Evolutionary conservation across 1,140 invertebrate genomes (phyloP).

Genomic region (Potamilus streckersoni): DNA sequence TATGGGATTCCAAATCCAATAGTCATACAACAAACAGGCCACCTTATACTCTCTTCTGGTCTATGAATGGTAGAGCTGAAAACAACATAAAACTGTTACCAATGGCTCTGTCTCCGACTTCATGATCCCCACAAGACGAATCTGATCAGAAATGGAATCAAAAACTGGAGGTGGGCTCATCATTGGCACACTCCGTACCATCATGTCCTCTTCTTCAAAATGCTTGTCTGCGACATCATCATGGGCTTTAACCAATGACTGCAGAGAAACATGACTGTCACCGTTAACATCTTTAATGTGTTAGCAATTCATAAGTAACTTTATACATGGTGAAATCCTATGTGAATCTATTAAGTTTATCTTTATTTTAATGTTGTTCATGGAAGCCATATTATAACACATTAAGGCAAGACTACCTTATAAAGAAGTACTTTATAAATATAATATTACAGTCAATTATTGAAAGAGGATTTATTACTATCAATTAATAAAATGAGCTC

Average conservation of each 20-base stretch:
- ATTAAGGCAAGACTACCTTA: too few species aligned
- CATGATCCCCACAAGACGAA: conserved; percentile 96
- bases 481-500: too few species aligned
- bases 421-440: too few species aligned
- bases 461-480: too few species aligned
- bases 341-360: too few species aligned
- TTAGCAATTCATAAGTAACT: too few species aligned
- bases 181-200: conserved; percentile 65
- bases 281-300: too few species aligned
- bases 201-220: conserved; percentile 85
- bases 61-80: background rate
- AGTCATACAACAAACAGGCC: background rate
- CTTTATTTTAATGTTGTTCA: too few species aligned
- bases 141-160: conserved; percentile 75
- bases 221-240: conserved; percentile 96
- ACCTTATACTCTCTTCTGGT: too few species aligned
- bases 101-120: conserved; percentile 93
- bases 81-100: conserved; percentile 75
- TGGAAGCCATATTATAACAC: too few species aligned
- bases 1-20: background rate
- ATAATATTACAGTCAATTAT: too few species aligned
- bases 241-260: conserved; percentile 92
- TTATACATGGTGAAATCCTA: too few species aligned
- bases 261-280: background rate
- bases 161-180: conserved; percentile 44